Base-by-base conservation (phyloP, 1,140 invertebrate species). In the Diachasmimorpha longicaudata region DNA sequence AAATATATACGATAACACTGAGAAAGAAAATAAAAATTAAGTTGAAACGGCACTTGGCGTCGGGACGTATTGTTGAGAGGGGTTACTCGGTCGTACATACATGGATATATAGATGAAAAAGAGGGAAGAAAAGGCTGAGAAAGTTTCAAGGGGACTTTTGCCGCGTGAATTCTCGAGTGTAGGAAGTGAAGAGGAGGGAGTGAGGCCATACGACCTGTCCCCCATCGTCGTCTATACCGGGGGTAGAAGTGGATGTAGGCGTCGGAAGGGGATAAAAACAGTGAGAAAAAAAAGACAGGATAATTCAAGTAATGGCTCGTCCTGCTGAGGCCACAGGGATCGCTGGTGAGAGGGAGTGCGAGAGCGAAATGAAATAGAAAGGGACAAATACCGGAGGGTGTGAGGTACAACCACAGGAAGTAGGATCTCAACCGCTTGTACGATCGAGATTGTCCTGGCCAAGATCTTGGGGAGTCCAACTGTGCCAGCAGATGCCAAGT, bases 1-100 rank as follows among this genome's bases (percentile, higher is more conserved):
- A 42, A 42, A 31, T 31, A n/a, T 46, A 46, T 46, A 46, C 44
- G 44, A 46, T 46, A 46, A 46, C 44, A 46, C n/a, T 63, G 21
- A 25, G 23, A 63, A 14, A 63, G 58, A 63, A 63, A 63, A 63
- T 63, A 63, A 63, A 63, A 63, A 63, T 63, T 63, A 63, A 63
- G 58, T 63, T 63, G 58, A 31, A 63, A 63, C 31, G 58, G 58
- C 23, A 63, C 58, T 63, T 25, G 58, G 21, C 58, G 19, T 31
- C 23, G 9, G 58, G 58, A 63, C 58, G 19, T 63, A 63, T 31
- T 63, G 58, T 63, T 63, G 58, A 63, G 58, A 11, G 58, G 58
- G 58, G 58, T 63, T 63, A 25, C 58, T 25, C 21, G 58, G 19
- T 63, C 21, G 58, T 63, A 63, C 58, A 63, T 63, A 63, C 58